Percentiles rank a stretch among this genome's conserved stretches.
These are phyloP conservation scores for Amblyopsis hoosieri DNA, from an alignment of 2,797 vertebrate genomes.

Conservation along the genomic window DNA sequence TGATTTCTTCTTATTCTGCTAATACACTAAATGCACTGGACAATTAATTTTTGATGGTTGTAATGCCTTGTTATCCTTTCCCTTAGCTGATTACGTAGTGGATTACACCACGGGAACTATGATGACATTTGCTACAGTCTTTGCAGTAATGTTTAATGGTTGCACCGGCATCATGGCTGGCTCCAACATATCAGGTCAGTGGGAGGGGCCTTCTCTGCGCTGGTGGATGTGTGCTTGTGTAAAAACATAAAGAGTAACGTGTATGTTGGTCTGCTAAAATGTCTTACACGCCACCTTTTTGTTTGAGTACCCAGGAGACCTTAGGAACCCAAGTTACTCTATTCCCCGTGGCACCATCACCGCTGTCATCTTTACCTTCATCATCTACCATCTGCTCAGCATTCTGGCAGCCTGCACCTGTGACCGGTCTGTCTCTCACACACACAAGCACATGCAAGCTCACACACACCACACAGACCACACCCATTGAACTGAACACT, in stretches of 20 bases:
- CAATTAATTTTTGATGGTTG: not conserved
- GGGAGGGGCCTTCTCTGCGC: not conserved
- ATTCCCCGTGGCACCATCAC: constrained; percentile 92
- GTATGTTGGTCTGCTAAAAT: constrained; percentile 15
- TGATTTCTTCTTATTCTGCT: too few relatives aligned
- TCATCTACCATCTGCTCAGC: constrained; percentile 85
- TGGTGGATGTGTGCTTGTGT: not conserved
- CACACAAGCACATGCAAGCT: not conserved
- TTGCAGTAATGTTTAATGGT: constrained; percentile 92
- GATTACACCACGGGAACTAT: constrained; percentile 87
- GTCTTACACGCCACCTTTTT: constrained; percentile 4
- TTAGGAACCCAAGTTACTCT: constrained; percentile 88
- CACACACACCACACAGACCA: constrained; percentile 12
- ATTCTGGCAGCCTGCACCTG: constrained; percentile 89
- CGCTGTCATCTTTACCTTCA: constrained; percentile 90
- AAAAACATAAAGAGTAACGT: too few relatives aligned
- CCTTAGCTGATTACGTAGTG: constrained; percentile 74
- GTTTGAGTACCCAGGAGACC: constrained; percentile 76
- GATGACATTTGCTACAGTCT: constrained; percentile 90
- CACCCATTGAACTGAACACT: not conserved
- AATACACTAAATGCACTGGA: too few relatives aligned
- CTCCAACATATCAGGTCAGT: constrained; percentile 90
- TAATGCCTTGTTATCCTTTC: constrained; percentile 16
- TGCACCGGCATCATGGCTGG: constrained; percentile 96
- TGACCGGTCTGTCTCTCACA: constrained; percentile 75